Evolutionary conservation across 2,797 vertebrate genomes (phyloP).

Genomic region (Rhadinocentrus ornatus): DNA sequence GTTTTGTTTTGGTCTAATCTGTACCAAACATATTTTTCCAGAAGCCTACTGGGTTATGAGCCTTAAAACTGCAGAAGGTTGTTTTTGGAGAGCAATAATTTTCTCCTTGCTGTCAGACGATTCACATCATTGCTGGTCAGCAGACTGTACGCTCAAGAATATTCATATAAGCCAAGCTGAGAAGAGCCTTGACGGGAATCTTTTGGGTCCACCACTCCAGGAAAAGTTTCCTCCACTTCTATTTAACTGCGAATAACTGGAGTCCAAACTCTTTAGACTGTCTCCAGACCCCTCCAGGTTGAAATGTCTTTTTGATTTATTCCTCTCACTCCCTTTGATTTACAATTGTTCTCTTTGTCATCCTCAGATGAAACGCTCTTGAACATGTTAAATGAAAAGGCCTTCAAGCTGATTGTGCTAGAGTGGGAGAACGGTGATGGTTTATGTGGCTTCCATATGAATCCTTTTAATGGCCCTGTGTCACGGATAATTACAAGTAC

Average conservation of each 20-base stretch:
- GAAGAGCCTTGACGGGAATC: not conserved
- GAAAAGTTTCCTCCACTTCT: not conserved
- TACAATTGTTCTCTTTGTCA: constrained; percentile 29
- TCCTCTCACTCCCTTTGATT: not conserved
- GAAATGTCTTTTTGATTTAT: constrained; percentile 5
- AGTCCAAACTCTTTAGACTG: not conserved
- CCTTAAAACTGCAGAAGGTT: too few species aligned
- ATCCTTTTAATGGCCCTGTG: constrained; percentile 42
- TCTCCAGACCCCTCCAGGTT: not conserved
- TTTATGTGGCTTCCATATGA: constrained; percentile 47
- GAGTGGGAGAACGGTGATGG: constrained; percentile 56
- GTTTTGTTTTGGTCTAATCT: not conserved
- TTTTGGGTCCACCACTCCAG: not conserved
- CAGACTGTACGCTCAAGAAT: not conserved
- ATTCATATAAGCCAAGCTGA: not conserved
- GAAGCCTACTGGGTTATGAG: too few species aligned
- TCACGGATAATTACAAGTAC: constrained; percentile 57
- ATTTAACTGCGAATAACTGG: not conserved
- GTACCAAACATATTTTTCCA: too few species aligned
- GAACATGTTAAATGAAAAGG: constrained; percentile 60
- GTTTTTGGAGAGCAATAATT: too few species aligned
- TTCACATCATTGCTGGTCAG: not conserved
- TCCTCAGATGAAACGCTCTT: constrained; percentile 48
- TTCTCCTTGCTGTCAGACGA: too few species aligned
- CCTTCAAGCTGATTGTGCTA: constrained; percentile 59